phyloP scores from a whole-genome alignment of 2,888 invertebrate genomes.

The Anthophora plumipes region DNA sequence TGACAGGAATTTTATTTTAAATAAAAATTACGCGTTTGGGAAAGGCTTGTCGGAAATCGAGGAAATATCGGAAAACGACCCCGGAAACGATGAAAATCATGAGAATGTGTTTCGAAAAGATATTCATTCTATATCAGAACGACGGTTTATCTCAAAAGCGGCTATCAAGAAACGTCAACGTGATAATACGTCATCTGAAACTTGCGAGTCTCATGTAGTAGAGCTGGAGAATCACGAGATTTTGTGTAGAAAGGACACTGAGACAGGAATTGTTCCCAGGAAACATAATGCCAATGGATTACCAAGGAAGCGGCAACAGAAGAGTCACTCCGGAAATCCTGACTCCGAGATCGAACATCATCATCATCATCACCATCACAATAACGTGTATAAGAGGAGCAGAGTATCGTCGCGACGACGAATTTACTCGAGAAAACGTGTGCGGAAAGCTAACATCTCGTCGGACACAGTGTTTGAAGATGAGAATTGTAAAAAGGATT shows the following conservation, averaged over 20 bases:
- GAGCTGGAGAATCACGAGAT: constrained; percentile 73
- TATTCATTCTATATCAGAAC: constrained; percentile 60
- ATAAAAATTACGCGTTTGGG: constrained; percentile 54
- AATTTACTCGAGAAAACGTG: constrained; percentile 67
- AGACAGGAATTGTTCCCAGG: constrained; percentile 70
- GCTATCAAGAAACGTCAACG: constrained; percentile 67
- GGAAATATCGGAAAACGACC: constrained; percentile 66
- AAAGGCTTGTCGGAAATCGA: constrained; percentile 52
- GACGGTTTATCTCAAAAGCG: constrained; percentile 58
- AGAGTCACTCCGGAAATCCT: constrained; percentile 46
- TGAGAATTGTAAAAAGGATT: constrained; percentile 76
- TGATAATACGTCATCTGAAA: constrained; percentile 67
- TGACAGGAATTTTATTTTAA: constrained; percentile 52
- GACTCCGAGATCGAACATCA: constrained; percentile 45
- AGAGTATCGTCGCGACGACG: constrained; percentile 52
- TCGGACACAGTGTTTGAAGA: constrained; percentile 72
- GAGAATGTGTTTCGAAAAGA: constrained; percentile 71
- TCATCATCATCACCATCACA: constrained; percentile 21
- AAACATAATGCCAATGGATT: constrained; percentile 63
- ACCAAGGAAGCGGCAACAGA: constrained; percentile 61
- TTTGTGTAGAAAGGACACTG: constrained; percentile 69
- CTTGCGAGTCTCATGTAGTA: constrained; percentile 63
- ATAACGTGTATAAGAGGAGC: constrained; percentile 49
- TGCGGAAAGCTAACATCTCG: constrained; percentile 62
- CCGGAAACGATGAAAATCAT: constrained; percentile 78